A percentile compares a stretch with the other conserved stretches of the same genome.
Conservation (phyloP, 2,888 invertebrate species). For the Litoditis marina region DNA sequence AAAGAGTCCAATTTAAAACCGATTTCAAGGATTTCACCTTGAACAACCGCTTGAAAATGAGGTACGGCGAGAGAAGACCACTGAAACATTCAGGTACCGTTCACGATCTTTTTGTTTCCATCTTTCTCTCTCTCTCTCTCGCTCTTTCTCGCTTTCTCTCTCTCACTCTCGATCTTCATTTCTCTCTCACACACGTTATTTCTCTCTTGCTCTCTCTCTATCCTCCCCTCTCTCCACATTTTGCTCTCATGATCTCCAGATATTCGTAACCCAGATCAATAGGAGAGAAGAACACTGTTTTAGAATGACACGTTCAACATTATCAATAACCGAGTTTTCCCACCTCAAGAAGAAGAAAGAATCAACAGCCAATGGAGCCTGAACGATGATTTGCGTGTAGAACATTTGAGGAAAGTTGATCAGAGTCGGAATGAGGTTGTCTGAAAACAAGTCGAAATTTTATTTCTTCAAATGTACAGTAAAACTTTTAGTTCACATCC, state of each 20-base stretch:
- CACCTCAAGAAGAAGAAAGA: slow-evolving; percentile 64
- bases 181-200: no score
- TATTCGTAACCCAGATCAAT: slow-evolving; percentile 9
- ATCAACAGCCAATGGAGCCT: slow-evolving; percentile 64
- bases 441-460: slow-evolving; percentile 26
- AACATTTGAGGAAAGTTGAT: slow-evolving; percentile 61
- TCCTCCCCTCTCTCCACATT: no score
- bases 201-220: no score
- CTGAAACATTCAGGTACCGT: no score
- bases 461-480: neutral
- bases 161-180: no score
- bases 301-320: neutral
- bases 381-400: slow-evolving; percentile 63
- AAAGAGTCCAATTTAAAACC: slow-evolving; percentile 19
- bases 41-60: slow-evolving; percentile 62
- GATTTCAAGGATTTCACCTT: slow-evolving; percentile 43
- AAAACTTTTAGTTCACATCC: neutral
- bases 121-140: no score
- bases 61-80: slow-evolving; percentile 62
- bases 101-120: no score
- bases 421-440: slow-evolving; percentile 58
- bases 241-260: neutral
- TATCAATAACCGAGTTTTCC: neutral
- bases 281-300: neutral
- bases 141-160: no score